Evolutionary conservation across 2,888 invertebrate species (phyloP).

Genomic region (Drosophila tripunctata): DNA sequence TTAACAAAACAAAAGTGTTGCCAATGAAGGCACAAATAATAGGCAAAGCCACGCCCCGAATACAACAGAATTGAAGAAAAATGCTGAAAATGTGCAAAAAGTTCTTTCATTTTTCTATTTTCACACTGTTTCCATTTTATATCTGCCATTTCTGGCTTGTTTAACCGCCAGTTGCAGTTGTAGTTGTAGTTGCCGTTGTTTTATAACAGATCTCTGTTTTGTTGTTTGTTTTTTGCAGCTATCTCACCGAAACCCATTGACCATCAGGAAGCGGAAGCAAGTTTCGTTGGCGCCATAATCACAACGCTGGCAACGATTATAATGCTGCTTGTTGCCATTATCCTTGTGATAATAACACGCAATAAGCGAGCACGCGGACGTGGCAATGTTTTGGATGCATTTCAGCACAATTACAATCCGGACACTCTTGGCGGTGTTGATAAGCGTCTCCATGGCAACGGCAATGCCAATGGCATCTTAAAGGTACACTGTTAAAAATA

Average conservation of each 20-base stretch:
- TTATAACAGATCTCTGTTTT: conserved; percentile 4
- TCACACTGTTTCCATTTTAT: conserved; percentile 19
- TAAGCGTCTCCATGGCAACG: conserved; percentile 85
- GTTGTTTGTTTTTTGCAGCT: conserved; percentile 62
- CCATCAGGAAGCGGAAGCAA: conserved; percentile 85
- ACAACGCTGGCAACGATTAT: conserved; percentile 90
- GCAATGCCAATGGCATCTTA: conserved; percentile 85
- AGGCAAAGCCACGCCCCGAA: not conserved
- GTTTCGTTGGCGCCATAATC: conserved; percentile 88
- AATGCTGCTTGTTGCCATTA: conserved; percentile 88
- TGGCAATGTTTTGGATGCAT: conserved; percentile 84
- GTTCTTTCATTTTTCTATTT: conserved; percentile 34
- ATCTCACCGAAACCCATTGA: conserved; percentile 86
- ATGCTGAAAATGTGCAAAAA: conserved; percentile 28
- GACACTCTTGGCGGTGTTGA: conserved; percentile 84
- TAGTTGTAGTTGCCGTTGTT: not conserved
- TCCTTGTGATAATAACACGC: conserved; percentile 89
- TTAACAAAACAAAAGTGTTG: conserved; percentile 40
- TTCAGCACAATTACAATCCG: conserved; percentile 84
- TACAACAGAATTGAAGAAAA: conserved; percentile 13
- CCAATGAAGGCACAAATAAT: conserved; percentile 49
- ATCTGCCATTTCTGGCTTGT: conserved; percentile 8
- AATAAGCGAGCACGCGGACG: conserved; percentile 85
- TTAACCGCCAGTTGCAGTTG: not conserved
- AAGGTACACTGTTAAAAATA: conserved; percentile 73